Base-by-base conservation (phyloP, 2,888 invertebrate genomes). In the Dasypogon diadema region DNA sequence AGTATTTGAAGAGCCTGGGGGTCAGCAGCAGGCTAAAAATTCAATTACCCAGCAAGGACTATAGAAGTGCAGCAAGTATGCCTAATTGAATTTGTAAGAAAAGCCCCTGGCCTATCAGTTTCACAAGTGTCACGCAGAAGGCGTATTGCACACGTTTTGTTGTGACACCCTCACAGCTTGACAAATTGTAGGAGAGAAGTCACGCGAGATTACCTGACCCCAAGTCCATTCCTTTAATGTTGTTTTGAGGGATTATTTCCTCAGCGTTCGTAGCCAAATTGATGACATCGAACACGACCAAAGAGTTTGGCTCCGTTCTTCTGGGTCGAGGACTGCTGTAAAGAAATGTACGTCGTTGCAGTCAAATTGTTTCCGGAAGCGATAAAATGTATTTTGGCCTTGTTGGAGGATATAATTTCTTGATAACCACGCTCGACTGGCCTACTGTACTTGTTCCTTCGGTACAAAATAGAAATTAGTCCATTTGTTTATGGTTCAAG, bases 171-270 rank as follows among this genome's bases (percentile, higher is more conserved):
- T 34, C 54, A n/a, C 34, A 24, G 70, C n/a, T 54, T 70, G 70
- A 70, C 70, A 70, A 70, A 70, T 70, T 70, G 70, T 26, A 34
- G 54, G 14, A 34, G 30, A 22, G 22, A 21, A 30, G 70, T 70
- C 70, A 70, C 70, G 70, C 70, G 54, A 70, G 70, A 30, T 70
- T 54, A 70, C 76, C 74, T 54, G 74, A 65, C 51, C 74, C 60
- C 48, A 60, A 58, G 74, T 73, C 65, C 74, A 74, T 14, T 74
- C 16, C 68, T 60, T 18, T 56, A 68, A 74, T 68, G 68, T 46
- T 55, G 65, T 74, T 76, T 74, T 76, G 76, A 76, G 63, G 76
- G 65, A 76, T 76, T 74, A 68, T 74, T 76, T 76, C 74, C 76
- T 74, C 48, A 30, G 48, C 46, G 63, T 34, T 54, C 22, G 65